Evolutionary conservation across 2,888 invertebrate species (phyloP), one percentile per base, ranked within the genome.

Genomic region (Crioceris asparagi): DNA sequence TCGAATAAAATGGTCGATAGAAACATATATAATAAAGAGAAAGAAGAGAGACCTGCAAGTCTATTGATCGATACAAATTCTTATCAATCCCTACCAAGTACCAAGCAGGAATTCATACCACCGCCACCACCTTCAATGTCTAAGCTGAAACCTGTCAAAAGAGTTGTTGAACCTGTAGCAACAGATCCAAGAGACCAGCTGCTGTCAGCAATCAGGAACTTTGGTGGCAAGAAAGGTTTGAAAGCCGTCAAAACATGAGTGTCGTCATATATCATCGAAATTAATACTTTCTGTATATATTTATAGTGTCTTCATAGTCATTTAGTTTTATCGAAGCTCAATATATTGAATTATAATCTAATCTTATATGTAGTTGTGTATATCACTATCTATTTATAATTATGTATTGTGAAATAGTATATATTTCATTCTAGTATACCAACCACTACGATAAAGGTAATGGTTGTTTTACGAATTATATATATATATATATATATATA

Each of bases 191-290:
- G 82, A 30, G 75, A 79, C 48, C 71, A 75, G 51, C 64, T 86
- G 19, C 63, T 85, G 59, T 71, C 74, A 33, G 79, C 81, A 12
- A 85, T 85, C 52, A 67, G 81, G 45, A 77, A 71, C 56, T 83
- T 83, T 45, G 79, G 80, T 8, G 65, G 65, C 4, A 62, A 62
- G 39, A 62, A 62, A 38, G 64, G 64, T 16, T 48, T 65, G 26
- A 59, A 51, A 42, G 43, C 56, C 30, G 56, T 49, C 15, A 18
- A 29, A 11, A 3, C 27, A 18, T 18, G 17, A 16, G 10, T 17
- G 11, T 36, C 29, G 36, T 36, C n/a, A 36, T 11, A 21, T 30
- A 30, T 30, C 17, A 17, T 31, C 23, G 15, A 11, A 30, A 16
- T 36, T 26, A 17, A 21, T 10, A 19, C 30, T 21, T 30, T 27